phyloP scores from a whole-genome alignment of 2,797 vertebrate species.

The Salmo trutta region DNA sequence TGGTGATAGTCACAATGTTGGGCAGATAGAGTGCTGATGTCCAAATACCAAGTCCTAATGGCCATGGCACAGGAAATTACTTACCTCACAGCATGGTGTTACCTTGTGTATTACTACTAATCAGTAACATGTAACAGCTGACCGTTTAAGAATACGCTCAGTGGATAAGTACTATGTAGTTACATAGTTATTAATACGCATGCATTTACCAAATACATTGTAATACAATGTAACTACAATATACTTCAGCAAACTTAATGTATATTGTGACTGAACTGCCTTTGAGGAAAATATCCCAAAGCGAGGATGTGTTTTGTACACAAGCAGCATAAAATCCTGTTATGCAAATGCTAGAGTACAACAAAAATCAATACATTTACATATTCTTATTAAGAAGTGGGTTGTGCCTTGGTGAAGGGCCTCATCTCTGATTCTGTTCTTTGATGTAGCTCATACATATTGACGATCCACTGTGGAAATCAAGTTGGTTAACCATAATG shows the following conservation, averaged over 20 bases:
- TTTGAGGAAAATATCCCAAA: not conserved
- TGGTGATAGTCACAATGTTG: not conserved
- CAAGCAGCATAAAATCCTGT: conserved; percentile 59
- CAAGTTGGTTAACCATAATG: conserved; percentile 52
- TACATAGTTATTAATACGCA: not conserved
- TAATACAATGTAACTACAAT: not conserved
- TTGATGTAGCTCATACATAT: conserved; percentile 78
- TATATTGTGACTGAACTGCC: conserved; percentile 2
- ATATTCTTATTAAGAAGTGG: conserved; percentile 64
- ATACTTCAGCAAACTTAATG: not conserved
- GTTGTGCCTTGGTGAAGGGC: conserved; percentile 52
- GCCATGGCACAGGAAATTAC: not conserved
- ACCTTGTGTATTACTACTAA: not conserved
- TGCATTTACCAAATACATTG: not conserved
- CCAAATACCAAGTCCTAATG: not conserved
- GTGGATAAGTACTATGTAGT: not conserved
- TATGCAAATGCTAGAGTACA: conserved; percentile 68
- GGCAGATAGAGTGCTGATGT: not conserved
- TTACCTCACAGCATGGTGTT: not conserved
- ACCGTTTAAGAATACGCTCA: not conserved
- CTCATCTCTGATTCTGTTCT: conserved; percentile 63
- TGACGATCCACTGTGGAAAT: conserved; percentile 65
- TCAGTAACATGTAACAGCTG: not conserved
- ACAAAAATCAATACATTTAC: conserved; percentile 64
- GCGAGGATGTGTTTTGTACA: conserved; percentile 27